Evolutionary conservation across 35 echinoderm and acorn worm genomes (phyloP), one percentile per base, ranked within the genome.

Genomic region (Amphiura filiformis): DNA sequence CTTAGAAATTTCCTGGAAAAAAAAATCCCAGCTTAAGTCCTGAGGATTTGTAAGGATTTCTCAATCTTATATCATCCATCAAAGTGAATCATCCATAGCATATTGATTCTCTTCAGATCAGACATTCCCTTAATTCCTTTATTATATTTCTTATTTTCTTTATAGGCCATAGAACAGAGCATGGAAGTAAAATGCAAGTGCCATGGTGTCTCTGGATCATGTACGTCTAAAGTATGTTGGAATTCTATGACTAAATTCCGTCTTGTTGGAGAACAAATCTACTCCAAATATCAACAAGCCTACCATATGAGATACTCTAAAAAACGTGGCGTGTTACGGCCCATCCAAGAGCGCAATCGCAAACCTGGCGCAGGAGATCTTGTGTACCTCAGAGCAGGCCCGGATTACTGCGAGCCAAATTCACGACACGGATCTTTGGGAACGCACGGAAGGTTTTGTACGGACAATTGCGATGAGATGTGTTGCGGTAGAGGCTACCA

Each of bases 401-500:
- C 90, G 40, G 85, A 92, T 76, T 95, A 92, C 35, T 94, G 93
- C 77, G 93, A 95, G 57, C 90, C 90, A 11, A 99, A 89, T 80
- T 95, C 92, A 83, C 76, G 81, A 35, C 93, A 94, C 41, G 90
- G 90, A 0, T 95, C 93, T 13, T 38, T 92, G 0, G 96, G 96
- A 1, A 95, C 96, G 31, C 96, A 94, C 37, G 96, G 96, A 31
- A 80, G 96, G 52, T 84, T 92, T 31, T 99, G 96, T 84, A 99
- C 94, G 80, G 90, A 94, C 23, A 90, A 93, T 41, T 99, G 96
- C 37, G 23, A 61, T 13, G 30, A 89, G 22, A 91, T 99, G 83
- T 99, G 96, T 64, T 99, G 96, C 70, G 96, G 93, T 33, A 86
- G 96, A 35, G 96, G 96, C 75, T 93, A 99, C 57, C 92, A 99